Conservation (phyloP, 2,113 vertebrate species). For the Erythrolamprus reginae region DNA sequence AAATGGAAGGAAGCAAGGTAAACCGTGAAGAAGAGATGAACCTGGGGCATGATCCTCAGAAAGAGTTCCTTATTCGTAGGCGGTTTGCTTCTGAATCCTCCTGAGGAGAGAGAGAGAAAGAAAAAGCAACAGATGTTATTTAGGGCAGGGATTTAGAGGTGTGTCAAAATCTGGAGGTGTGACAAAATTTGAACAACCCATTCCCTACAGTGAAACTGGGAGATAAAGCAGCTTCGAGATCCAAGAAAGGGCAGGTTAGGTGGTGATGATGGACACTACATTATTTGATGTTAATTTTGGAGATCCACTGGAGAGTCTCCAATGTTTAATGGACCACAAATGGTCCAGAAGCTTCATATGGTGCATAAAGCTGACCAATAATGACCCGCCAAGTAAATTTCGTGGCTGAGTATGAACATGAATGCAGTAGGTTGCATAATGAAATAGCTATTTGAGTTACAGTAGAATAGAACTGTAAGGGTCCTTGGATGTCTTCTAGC, state of each 20-base stretch:
- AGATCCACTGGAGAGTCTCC: not conserved
- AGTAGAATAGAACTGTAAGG: not conserved
- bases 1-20: not conserved
- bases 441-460: not conserved
- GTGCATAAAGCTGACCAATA: not conserved
- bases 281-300: not conserved
- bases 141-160: not conserved
- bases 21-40: not conserved
- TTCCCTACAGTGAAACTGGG: not conserved
- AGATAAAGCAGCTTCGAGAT: not conserved
- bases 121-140: not conserved
- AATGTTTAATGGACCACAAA: not conserved
- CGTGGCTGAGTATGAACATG: not conserved
- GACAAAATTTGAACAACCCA: not conserved
- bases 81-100: not conserved
- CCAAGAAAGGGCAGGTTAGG: not conserved
- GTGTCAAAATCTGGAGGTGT: no score
- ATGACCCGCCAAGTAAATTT: not conserved
- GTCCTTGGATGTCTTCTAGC: not conserved
- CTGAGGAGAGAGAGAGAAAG: not conserved
- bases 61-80: not conserved
- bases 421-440: not conserved
- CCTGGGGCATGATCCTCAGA: not conserved
- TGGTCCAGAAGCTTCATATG: not conserved
- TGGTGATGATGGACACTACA: not conserved